Base-by-base conservation (phyloP, 2,888 invertebrate species). In the Yponomeuta evonymella region DNA sequence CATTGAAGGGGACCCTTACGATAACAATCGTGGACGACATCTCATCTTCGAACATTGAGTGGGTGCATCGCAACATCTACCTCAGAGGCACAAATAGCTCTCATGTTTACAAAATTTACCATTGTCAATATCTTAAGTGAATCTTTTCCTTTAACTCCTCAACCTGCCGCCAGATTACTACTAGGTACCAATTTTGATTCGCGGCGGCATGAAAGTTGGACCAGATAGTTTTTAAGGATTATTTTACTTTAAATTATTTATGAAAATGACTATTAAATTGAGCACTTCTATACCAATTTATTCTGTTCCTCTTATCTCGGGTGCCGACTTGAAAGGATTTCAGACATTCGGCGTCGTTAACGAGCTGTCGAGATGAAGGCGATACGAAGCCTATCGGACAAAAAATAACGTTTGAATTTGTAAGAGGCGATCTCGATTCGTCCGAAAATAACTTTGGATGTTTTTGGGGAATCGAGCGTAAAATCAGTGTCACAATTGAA, bases 331-430 rank as follows among this genome's bases (percentile, higher is more conserved):
- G 33, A 65, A 65, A 65, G 29, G 33, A 30, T 11, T 65, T 65
- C 65, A 29, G 65, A 33, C 33, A 33, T 65, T 65, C 65, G 65
- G 29, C 30, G 23, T 23, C 63, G 23, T 29, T 65, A 65, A 65
- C 65, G 65, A 65, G 65, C 29, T 65, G 65, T 65, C 65, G 33
- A 33, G 65, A 65, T 65, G 33, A 30, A 8, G 15, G 33, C 33
- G 51, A 58, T 58, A 58, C 64, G 65, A 29, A 65, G 33, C 30
- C 30, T 65, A 65, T 65, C 65, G 65, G 51, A 9, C 63, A 29
- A 65, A 65, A 65, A 65, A 29, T 65, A 9, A 65, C 65, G 30
- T 30, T 11, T 30, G 65, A 33, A 43, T 43, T 43, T 43, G 43
- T 43, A 43, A 3, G 51, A 58, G 15, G 51, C 15, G 15, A 15